A percentile compares a stretch with the other conserved stretches of the same genome.
phyloP scores from a whole-genome alignment of 2,888 invertebrate genomes.

The Ectemnius continuus region DNA sequence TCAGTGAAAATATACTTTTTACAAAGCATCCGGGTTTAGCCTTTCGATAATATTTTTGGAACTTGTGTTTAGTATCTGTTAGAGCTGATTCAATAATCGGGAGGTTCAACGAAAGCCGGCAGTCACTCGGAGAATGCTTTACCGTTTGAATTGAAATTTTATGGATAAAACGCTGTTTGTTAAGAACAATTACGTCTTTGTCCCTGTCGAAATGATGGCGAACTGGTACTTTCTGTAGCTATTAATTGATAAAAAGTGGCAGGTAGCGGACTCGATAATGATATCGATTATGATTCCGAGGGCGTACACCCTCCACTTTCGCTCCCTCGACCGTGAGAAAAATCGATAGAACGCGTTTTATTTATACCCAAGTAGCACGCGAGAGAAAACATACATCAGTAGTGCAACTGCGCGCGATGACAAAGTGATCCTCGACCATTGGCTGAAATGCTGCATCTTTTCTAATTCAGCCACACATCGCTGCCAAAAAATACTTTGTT shows the following conservation, averaged over 20 bases:
- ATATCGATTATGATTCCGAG: conserved; percentile 62
- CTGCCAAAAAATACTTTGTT: conserved; percentile 26
- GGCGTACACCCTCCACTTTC: conserved; percentile 61
- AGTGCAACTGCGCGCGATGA: conserved; percentile 21
- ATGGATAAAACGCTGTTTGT: too few species aligned
- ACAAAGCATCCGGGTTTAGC: conserved; percentile 15
- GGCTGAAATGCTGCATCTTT: background rate
- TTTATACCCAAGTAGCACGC: conserved; percentile 54
- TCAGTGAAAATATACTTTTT: conserved; percentile 34
- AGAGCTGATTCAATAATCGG: conserved; percentile 20
- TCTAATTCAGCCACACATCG: background rate
- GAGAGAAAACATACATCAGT: conserved; percentile 18
- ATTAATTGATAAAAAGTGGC: conserved; percentile 31
- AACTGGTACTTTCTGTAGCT: background rate
- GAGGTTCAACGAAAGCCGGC: too few species aligned
- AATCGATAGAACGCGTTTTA: conserved; percentile 66
- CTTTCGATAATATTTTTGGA: conserved; percentile 31
- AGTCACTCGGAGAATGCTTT: too few species aligned
- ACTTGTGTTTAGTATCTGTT: conserved; percentile 32
- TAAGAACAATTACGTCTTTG: too few species aligned
- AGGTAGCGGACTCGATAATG: conserved; percentile 51
- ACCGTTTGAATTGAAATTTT: too few species aligned
- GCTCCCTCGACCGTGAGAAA: conserved; percentile 41
- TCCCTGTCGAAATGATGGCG: too few species aligned
- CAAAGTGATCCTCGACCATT: background rate